Evolutionary conservation across 2,888 invertebrate genomes (phyloP), one percentile per base, ranked within the genome.

Genomic region (Trachelus stipa): DNA sequence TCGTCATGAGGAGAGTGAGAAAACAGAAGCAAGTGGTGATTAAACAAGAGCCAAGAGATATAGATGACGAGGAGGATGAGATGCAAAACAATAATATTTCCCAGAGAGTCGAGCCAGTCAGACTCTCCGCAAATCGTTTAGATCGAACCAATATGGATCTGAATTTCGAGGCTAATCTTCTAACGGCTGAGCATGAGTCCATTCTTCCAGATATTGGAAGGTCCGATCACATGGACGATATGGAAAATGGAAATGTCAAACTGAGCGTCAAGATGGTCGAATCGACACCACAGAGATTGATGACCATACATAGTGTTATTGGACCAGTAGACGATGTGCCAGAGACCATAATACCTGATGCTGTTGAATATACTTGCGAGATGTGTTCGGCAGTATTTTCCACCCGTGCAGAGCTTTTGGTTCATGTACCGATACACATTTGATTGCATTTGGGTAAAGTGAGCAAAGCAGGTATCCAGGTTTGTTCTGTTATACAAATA

Each of bases 351-450:
- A 93, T 87, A 91, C 93, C 85, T 88, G 94, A 92, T 85, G 93
- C 88, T 78, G 92, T 90, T 83, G 94, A 95, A 73, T 96, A 94
- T 91, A 95, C 95, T 84, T 97, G 97, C 89, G 96, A 96, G 91
- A 96, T 97, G 96, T 97, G 97, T 90, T 94, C 95, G 77, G 94
- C 95, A 74, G 94, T 95, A 84, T 97, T 97, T 91, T 92, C 94
- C 12, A 95, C 95, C 82, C 94, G 96, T 76, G 95, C 95, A 76
- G 96, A 96, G 83, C 91, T 95, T 73, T 92, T 97, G 81, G 93
- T 95, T 77, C 97, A 97, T 91, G 96, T 97, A 86, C 96, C 96
- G 78, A 94, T 96, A 89, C 97, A 97, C 91, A 97, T 97, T 92
- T 95, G 95, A 95, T 93, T 92, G 87, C 82, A 80, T 82, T 82